Evolutionary conservation across 2,888 invertebrate species (phyloP).

Genomic region (Nezara viridula): DNA sequence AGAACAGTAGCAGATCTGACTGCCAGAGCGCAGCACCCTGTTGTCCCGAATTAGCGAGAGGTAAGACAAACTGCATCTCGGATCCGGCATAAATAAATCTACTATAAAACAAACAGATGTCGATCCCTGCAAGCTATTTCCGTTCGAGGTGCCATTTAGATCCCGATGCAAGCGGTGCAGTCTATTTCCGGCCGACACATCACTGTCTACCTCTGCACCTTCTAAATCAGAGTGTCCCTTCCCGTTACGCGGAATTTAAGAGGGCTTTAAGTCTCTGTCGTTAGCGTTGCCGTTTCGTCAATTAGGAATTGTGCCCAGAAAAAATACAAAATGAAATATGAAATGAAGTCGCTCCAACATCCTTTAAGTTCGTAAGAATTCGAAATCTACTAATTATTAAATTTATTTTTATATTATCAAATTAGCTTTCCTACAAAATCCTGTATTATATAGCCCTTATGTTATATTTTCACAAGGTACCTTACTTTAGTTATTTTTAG

Average conservation of each 20-base stretch:
- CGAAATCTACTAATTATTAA: background rate
- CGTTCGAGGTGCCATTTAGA: background rate
- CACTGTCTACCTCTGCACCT: slow-evolving; percentile 36
- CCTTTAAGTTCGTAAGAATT: background rate
- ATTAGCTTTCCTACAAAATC: background rate
- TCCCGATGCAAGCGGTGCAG: slow-evolving; percentile 23
- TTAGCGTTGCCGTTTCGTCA: background rate
- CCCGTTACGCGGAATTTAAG: background rate
- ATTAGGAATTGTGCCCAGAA: background rate
- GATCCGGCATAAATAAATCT: slow-evolving; percentile 20
- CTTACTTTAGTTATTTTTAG: too few relatives aligned
- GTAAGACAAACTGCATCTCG: slow-evolving; percentile 15
- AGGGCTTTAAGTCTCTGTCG: background rate
- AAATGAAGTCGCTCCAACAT: too few relatives aligned
- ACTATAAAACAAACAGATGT: slow-evolving; percentile 26
- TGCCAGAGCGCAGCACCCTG: background rate
- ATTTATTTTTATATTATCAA: background rate
- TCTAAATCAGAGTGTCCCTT: background rate
- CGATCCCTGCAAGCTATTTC: slow-evolving; percentile 18
- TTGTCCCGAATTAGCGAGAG: slow-evolving; percentile 29
- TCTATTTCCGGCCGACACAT: slow-evolving; percentile 28
- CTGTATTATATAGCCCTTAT: too few relatives aligned
- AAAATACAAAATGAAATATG: background rate
- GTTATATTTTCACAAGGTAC: too few relatives aligned
- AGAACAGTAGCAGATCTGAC: background rate